Base-by-base conservation (phyloP, 2,888 invertebrate genomes). In the Xanthia icteritia region DNA sequence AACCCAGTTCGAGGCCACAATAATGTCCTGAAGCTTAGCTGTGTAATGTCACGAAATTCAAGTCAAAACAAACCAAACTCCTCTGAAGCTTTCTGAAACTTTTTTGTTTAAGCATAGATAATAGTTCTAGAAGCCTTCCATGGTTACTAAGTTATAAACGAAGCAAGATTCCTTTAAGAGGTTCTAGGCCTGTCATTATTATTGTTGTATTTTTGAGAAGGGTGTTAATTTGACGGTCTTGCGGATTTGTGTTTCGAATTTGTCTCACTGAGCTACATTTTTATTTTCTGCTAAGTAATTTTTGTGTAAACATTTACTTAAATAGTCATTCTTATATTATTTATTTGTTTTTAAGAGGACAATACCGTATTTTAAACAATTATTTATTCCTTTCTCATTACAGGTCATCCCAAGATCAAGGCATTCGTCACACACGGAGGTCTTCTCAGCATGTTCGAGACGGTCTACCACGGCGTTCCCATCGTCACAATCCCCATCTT, bases 351-450 rank as follows among this genome's bases (percentile, higher is more conserved):
- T n/a, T n/a, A n/a, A n/a, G n/a, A n/a, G 0, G 9, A n/a, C 9
- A 23, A 54, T 54, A n/a, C 0, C 11, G 11, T 54, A 54, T 54
- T 54, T 15, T 17, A 8, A 17, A 31, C 6, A 60, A 20, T 31
- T 60, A 20, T 60, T 31, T 9, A 20, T 6, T 4, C 4, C 20
- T 60, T 5, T 61, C 15, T 36, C 1, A 11, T 61, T 94, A 5
- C 93, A 97, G 98, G 98, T 36, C 98, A 98, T 91, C 97, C 97
- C 2, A 98, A 98, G 92, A 97, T 98, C 71, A 97, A 97, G 82
- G 98, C 98, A 0, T 98, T 98, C 91, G 97, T 98, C 8, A 98
- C 98, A 0, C 98, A 98, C 92, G 98, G 98, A 9, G 98, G 98
- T 31, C 95, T 98, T 0, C 95, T 98, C 68, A 98, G 98, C 89